Conservation (phyloP, 2,888 invertebrate species). For the Diadromus collaris region DNA sequence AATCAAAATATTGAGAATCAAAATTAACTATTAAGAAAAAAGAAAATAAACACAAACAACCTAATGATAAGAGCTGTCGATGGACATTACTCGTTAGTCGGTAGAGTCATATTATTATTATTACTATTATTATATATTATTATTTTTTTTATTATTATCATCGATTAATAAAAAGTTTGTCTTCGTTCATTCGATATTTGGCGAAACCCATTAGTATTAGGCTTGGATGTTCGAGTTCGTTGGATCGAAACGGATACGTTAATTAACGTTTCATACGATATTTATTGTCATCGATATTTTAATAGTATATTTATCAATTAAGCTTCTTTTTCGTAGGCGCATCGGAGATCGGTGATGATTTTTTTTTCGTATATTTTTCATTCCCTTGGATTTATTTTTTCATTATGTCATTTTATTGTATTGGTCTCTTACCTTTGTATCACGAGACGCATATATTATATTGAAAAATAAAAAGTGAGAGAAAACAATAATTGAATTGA, state of each 20-base stretch:
- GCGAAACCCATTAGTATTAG: constrained; percentile 28
- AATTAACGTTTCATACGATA: constrained; percentile 44
- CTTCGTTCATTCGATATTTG: constrained; percentile 2
- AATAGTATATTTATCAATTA: constrained; percentile 42
- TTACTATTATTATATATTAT: constrained; percentile 39
- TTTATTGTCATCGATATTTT: constrained; percentile 55
- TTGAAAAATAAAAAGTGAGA: constrained; percentile 67
- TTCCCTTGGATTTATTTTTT: not conserved
- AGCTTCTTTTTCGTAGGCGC: constrained; percentile 38
- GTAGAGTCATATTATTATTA: constrained; percentile 52
- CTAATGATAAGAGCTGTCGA: constrained; percentile 37
- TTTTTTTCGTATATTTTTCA: not conserved
- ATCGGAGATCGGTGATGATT: constrained; percentile 38
- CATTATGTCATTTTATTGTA: constrained; percentile 60
- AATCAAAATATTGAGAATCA: constrained; percentile 67
- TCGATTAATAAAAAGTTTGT: constrained; percentile 8
- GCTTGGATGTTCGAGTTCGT: constrained; percentile 37
- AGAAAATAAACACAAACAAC: constrained; percentile 10
- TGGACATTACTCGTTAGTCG: constrained; percentile 58
- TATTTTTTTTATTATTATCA: constrained; percentile 47
- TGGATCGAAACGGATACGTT: constrained; percentile 35
- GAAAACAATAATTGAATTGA: constrained; percentile 71
- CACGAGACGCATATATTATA: constrained; percentile 59
- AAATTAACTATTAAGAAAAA: constrained; percentile 64
- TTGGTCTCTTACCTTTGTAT: constrained; percentile 64